Evolutionary conservation across 2,113 vertebrate genomes (phyloP).

Genomic region (Isurus oxyrinchus): DNA sequence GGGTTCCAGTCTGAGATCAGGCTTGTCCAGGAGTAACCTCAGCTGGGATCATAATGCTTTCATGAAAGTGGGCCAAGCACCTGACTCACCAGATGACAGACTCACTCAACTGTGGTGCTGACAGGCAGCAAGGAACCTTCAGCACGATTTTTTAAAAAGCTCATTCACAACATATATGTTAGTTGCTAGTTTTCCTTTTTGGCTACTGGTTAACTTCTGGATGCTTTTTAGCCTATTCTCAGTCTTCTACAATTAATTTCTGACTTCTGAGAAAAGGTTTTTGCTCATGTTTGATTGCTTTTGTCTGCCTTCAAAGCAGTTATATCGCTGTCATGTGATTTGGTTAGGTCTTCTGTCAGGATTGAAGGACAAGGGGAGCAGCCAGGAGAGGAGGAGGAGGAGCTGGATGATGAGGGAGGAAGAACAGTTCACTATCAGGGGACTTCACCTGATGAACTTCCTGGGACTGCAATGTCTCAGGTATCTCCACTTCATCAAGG

Average conservation of each 20-base stretch:
- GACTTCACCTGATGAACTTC: neutral
- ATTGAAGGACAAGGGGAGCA: neutral
- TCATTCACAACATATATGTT: neutral
- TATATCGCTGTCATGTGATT: neutral
- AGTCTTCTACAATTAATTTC: neutral
- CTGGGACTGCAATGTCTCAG: neutral
- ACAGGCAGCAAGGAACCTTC: neutral
- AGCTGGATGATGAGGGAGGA: neutral
- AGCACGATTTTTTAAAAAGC: neutral
- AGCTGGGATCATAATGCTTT: too few species aligned
- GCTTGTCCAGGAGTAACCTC: too few species aligned
- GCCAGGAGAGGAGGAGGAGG: neutral
- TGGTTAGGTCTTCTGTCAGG: neutral
- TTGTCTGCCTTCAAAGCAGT: neutral
- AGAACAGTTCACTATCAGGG: neutral
- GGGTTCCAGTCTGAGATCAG: too few species aligned
- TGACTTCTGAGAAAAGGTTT: neutral
- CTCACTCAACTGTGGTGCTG: neutral
- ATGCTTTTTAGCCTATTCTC: neutral
- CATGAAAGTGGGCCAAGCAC: neutral
- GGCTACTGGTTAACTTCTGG: neutral
- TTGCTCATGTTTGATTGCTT: neutral
- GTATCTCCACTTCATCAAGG: neutral
- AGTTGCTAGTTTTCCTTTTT: neutral
- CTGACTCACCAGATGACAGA: neutral